Conservation (phyloP, 2,797 vertebrate species). For the Oreochromis grahami region DNA sequence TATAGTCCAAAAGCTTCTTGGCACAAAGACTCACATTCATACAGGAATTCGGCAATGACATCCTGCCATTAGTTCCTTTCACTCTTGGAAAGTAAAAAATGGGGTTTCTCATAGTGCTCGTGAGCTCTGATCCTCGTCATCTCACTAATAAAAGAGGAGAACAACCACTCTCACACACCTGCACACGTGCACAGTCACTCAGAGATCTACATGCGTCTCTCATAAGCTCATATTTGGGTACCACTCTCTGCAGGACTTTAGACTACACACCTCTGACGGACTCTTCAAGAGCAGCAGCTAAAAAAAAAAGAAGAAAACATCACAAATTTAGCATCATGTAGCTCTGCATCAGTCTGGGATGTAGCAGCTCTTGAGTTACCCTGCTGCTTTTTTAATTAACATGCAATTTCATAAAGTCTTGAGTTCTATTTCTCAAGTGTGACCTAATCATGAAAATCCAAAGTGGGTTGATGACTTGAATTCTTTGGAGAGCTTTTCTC, state of each 20-base stretch:
- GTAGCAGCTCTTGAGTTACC: not conserved
- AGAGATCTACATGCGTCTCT: not conserved
- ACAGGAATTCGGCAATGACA: not conserved
- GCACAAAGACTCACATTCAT: not conserved
- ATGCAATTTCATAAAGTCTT: not conserved
- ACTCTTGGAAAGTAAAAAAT: not conserved
- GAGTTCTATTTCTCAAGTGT: not conserved
- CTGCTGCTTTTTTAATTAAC: slow-evolving; percentile 30
- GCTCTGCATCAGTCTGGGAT: not conserved
- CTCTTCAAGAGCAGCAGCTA: not conserved
- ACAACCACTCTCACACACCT: slow-evolving; percentile 16
- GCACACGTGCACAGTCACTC: not conserved
- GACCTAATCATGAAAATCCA: slow-evolving; percentile 15
- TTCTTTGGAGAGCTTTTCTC: not conserved
- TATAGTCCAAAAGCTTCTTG: not conserved
- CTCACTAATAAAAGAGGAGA: slow-evolving; percentile 29
- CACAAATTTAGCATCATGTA: not conserved
- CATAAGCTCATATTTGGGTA: not conserved
- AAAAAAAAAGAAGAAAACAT: not conserved
- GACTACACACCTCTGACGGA: not conserved
- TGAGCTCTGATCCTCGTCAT: slow-evolving; percentile 8
- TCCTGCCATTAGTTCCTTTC: slow-evolving; percentile 40
- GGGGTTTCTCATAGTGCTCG: not conserved
- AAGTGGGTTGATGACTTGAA: not conserved
- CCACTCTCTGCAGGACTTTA: not conserved